Conservation (phyloP, 2,113 vertebrate species). For the Eupsittula cactorum region DNA sequence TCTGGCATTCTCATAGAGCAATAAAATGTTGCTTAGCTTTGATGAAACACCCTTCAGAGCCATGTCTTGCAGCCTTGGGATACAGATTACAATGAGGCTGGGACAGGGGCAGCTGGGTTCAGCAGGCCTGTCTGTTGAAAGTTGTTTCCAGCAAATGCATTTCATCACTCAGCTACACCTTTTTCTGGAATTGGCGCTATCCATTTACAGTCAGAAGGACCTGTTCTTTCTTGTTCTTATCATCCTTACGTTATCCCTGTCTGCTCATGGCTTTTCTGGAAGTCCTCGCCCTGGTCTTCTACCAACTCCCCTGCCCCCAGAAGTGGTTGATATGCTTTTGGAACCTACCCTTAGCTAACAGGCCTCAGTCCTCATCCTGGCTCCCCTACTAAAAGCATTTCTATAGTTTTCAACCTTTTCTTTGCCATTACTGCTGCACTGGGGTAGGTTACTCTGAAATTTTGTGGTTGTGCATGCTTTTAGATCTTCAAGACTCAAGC, state of each 20-base stretch:
- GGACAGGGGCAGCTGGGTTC: not conserved
- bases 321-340: not conserved
- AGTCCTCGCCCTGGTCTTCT: not conserved
- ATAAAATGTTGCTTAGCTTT: not conserved
- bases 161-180: not conserved
- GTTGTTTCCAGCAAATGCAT: not conserved
- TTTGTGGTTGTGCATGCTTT: accelerated
- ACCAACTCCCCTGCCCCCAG: not conserved
- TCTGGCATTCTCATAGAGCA: not conserved
- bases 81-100: accelerated
- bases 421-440: not conserved
- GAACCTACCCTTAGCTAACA: not conserved
- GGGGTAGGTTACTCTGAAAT: not conserved
- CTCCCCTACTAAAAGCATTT: not conserved
- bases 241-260: not conserved
- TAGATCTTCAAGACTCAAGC: not conserved
- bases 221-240: not conserved
- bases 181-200: not conserved
- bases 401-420: not conserved
- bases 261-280: not conserved
- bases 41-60: not conserved
- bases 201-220: not conserved
- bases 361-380: not conserved
- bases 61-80: not conserved
- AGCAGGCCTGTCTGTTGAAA: not conserved